Base-by-base conservation (phyloP, 37 sponge, comb jelly and placozoan species). In the Tethya wilhelma region DNA sequence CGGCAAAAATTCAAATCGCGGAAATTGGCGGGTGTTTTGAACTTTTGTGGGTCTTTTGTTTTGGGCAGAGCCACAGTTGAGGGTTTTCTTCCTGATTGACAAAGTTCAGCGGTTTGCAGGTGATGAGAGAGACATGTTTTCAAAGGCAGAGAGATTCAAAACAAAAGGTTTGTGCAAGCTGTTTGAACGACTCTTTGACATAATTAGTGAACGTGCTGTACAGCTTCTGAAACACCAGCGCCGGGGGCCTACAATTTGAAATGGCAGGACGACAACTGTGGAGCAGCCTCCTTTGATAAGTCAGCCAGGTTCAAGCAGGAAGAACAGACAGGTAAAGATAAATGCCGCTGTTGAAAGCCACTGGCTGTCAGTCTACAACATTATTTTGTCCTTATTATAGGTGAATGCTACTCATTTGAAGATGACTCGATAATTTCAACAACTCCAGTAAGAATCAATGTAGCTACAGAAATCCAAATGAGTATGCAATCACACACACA, bases 101-200 rank as follows among this genome's bases (percentile, higher is more conserved):
- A n/a, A n/a, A n/a, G n/a, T n/a, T n/a, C n/a, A n/a, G n/a, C n/a
- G n/a, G n/a, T n/a, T n/a, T n/a, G n/a, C n/a, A n/a, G n/a, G n/a
- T n/a, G n/a, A n/a, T n/a, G n/a, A n/a, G n/a, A n/a, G n/a, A n/a
- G n/a, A n/a, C 34, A 86, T 86, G 87, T 86, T 86, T 37, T 79
- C 80, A 26, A 86, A 65, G 38, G 72, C 80, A 5, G 74, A 79
- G 32, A 79, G 87, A 49, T 86, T 78, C 57, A 73, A 72, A 25
- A 74, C 64, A 8, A 79, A 69, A 30, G 66, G 87, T 86, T 28
- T 55, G 87, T 19, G 64, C 20, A 40, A 9, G 12, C 23, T 44
- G 19, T 1, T 28, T 43, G 9, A 4, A 36, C 28, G 59, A 12
- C 23, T 3, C 56, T 79, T 14, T 37, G 22, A 11, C 43, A 44